A percentile compares a stretch with the other conserved stretches of the same genome.
Evolutionary conservation across 2,113 vertebrate genomes (phyloP).

Genomic region (Loxodonta africana): DNA sequence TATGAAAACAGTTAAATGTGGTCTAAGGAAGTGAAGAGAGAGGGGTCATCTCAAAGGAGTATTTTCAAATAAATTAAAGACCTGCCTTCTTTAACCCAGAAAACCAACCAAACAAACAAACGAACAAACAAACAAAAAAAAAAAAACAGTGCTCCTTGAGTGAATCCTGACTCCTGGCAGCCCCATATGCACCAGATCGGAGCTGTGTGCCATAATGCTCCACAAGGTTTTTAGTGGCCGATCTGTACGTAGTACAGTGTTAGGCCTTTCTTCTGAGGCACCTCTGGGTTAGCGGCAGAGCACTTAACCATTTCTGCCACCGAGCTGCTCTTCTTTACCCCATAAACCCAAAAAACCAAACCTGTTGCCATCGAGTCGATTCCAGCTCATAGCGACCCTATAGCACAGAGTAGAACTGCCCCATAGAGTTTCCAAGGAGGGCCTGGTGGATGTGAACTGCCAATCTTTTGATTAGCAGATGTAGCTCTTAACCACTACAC

Average conservation of each 20-base stretch:
- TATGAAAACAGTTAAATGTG: background rate
- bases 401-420: no score
- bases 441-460: no score
- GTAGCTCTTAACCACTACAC: no score
- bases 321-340: background rate
- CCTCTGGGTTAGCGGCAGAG: background rate
- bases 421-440: no score
- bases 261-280: background rate
- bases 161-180: no score
- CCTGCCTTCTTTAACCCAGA: background rate
- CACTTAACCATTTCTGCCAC: background rate
- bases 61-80: background rate
- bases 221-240: background rate
- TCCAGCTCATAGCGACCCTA: no score
- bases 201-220: background rate
- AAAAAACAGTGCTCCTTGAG: background rate
- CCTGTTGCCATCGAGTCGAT: no score
- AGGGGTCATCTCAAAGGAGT: background rate
- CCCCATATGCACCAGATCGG: background rate
- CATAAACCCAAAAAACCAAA: no score
- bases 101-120: no score
- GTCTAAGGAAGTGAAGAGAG: constrained; percentile 16
- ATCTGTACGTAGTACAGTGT: background rate
- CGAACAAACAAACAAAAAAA: no score
- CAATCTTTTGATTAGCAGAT: no score